Percentiles rank a stretch among this genome's conserved stretches.
Evolutionary conservation across 2,888 invertebrate species (phyloP).

Genomic region (Drosophila kambysellisi): DNA sequence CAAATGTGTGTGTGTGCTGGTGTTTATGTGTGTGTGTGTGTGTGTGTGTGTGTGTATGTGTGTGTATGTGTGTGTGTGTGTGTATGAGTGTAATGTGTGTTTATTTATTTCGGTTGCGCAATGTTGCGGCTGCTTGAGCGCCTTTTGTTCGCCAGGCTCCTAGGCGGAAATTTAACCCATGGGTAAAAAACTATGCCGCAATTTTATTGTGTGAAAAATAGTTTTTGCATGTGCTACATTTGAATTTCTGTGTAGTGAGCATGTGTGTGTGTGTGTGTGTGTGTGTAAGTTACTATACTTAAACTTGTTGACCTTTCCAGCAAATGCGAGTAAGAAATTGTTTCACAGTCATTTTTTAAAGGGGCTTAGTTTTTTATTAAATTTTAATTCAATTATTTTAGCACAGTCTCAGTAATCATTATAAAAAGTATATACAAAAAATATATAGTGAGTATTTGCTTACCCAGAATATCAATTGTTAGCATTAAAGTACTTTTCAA

Average conservation of each 20-base stretch:
- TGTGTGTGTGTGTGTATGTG: conserved; percentile 11
- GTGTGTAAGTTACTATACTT: not conserved
- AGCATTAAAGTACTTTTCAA: not conserved
- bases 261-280: not conserved
- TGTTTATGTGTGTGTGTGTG: not conserved
- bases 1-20: not conserved
- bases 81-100: conserved; percentile 12
- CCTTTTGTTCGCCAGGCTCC: conserved; percentile 55
- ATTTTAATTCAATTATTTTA: not conserved
- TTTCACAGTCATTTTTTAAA: not conserved
- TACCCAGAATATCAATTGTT: not conserved
- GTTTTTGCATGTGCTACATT: conserved; percentile 14
- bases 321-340: conserved; percentile 11
- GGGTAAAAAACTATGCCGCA: conserved; percentile 55
- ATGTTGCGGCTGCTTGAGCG: conserved; percentile 47
- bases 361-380: not conserved
- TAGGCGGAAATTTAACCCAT: conserved; percentile 53
- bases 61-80: not conserved
- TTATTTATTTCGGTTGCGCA: conserved; percentile 56
- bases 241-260: not conserved
- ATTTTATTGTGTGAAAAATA: conserved; percentile 66
- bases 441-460: not conserved
- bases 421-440: not conserved
- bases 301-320: conserved; percentile 60
- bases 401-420: not conserved